Base-by-base conservation (phyloP, 2,113 vertebrate genomes). In the Pollimyrus isidori region DNA sequence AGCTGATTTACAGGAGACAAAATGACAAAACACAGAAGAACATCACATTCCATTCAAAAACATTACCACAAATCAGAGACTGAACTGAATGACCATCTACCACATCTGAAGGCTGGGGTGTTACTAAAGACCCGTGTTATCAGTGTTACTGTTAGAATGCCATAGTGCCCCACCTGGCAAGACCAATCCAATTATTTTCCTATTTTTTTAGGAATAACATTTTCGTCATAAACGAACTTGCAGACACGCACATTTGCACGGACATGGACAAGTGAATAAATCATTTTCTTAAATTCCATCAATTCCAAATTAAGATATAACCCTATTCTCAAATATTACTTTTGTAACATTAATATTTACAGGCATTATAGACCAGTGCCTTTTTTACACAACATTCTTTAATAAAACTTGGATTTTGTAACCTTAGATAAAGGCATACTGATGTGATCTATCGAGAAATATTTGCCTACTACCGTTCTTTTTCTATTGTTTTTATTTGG, bases 1-100 rank as follows among this genome's bases (percentile, higher is more conserved):
- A 58, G 80, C 98, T 98, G 92, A 48, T 89, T 69, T 90, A 88
- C 90, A n/a, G 94, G 65, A 89, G 50, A 86, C 69, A 23, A 48
- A 87, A 39, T 49, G 45, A 52, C 6, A 52, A 35, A 50, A 53
- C n/a, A 26, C 82, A 48, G 45, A 6, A 50, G 84, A 52, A 7
- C 2, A 3, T 82, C 30, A 82, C 15, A 45, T 45, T 82, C 35
- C 42, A 45, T 45, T 82, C 19, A 82, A 82, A 82, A 42, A 45
- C 42, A 9, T 26, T 42, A 82, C 35, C 42, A 45, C 42, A 82
- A 82, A 39, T 82, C 42, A 17, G 30, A 45, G 76, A 82, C 30
- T 82, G 42, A 82, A 42, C 35, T 45, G 42, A 42, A 42, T 39
- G 42, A 82, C 76, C 19, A 45, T 45, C 30, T 42, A 45, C 15